Evolutionary conservation across 2,888 invertebrate genomes (phyloP), one percentile per base, ranked within the genome.

Genomic region (Elmis aenea): DNA sequence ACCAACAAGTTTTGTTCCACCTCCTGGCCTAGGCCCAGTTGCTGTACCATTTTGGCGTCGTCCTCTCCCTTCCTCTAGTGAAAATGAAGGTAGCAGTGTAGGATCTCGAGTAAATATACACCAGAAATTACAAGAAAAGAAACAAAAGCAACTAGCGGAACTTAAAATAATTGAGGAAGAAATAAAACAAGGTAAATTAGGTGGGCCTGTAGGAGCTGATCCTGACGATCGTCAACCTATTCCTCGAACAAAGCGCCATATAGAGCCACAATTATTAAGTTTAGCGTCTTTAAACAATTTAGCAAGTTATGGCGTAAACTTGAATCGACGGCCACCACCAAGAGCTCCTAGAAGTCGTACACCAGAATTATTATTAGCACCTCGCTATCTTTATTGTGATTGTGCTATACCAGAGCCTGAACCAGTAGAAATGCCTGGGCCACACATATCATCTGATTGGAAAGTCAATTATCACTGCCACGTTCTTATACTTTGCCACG

Each of bases 1-100:
- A 64, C 89, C 90, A n/a, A 88, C 89, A 0, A 81, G 83, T 1
- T 89, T 90, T 63, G 83, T 90, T 2, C 89, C 89, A 1, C 88
- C 88, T 0, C 81, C 81, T 40, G 51, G 62, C 20, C 46, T 62
- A 26, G 67, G 66, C 26, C 66, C 73, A 35, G 61, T 73, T 51
- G 55, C 76, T 46, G 73, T 83, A 42, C 84, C 86, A 48, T 76
- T 86, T 69, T 86, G 86, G 86, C 71, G 85, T 24, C 69, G 83
- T 10, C 85, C 86, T 0, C 64, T 84, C 8, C 81, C 83, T 1
- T 73, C 74, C 3, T 80, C 81, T 8, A 83, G 81, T 54, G 85
- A 85, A 62, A 84, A 82, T 64, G 86, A 86, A 58, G 80, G 81
- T 0, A 83, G 82, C 20, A 81, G 81, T 53, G 79, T 83, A 1